Evolutionary conservation across 2,113 vertebrate genomes (phyloP).

Genomic region (Notiomystis cincta): DNA sequence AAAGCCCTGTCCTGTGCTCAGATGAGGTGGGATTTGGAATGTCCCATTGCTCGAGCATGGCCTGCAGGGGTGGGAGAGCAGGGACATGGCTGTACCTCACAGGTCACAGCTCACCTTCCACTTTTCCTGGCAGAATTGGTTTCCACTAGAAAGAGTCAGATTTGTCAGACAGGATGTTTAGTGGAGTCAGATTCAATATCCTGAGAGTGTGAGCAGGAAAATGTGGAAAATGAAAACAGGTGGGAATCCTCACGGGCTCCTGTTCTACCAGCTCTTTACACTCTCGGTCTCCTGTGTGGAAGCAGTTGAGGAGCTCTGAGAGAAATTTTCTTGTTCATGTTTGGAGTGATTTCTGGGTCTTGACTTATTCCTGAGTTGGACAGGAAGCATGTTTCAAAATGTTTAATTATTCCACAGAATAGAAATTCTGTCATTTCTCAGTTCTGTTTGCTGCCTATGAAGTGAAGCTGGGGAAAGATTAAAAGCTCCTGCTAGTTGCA

Average conservation of each 20-base stretch:
- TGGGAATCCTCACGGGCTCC: fast-evolving
- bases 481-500: not conserved
- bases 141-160: not conserved
- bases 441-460: not conserved
- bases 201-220: not conserved
- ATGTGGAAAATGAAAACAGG: not conserved
- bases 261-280: not conserved
- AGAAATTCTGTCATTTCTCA: not conserved
- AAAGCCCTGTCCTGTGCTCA: not conserved
- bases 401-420: not conserved
- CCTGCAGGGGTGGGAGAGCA: fast-evolving
- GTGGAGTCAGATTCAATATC: not conserved
- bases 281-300: not conserved
- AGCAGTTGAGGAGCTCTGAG: not conserved
- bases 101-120: not conserved
- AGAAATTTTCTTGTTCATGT: not conserved
- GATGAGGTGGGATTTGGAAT: fast-evolving
- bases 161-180: not conserved
- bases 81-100: fast-evolving
- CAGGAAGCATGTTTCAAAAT: not conserved
- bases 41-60: fast-evolving
- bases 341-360: not conserved
- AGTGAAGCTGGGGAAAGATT: not conserved
- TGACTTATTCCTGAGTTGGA: not conserved
- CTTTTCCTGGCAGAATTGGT: fast-evolving